Conservation (phyloP, 2,888 invertebrate species). For the Eupithecia centaureata region DNA sequence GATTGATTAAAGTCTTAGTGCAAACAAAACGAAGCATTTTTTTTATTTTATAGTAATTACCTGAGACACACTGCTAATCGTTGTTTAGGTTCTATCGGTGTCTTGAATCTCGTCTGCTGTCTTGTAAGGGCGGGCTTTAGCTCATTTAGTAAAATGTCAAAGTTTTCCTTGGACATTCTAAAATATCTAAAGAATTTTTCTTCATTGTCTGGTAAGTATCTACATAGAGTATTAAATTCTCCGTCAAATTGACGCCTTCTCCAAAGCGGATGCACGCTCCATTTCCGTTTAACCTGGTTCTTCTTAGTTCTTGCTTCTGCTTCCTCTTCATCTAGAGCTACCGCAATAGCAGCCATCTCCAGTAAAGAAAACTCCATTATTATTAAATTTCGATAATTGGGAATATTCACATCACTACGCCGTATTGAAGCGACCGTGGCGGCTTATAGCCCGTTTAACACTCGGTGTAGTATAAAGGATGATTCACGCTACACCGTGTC, state of each 20-base stretch:
- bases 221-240: slow-evolving; percentile 10
- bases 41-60: slow-evolving; percentile 5
- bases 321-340: slow-evolving; percentile 22
- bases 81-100: slow-evolving; percentile 3
- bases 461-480: slow-evolving; percentile 18
- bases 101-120: slow-evolving; percentile 13
- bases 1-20: slow-evolving; percentile 3
- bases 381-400: slow-evolving; percentile 23
- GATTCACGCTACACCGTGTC: slow-evolving; percentile 7
- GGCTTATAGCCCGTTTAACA: slow-evolving; percentile 16
- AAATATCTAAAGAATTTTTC: slow-evolving; percentile 17
- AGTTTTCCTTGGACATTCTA: slow-evolving; percentile 20
- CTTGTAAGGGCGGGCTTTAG: slow-evolving; percentile 18
- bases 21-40: slow-evolving; percentile 3
- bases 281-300: slow-evolving; percentile 19
- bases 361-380: slow-evolving; percentile 26
- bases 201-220: slow-evolving; percentile 14
- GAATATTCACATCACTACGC: slow-evolving; percentile 26
- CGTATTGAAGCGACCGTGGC: slow-evolving; percentile 25
- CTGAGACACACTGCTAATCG: slow-evolving; percentile 2
- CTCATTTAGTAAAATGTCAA: slow-evolving; percentile 16
- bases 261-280: slow-evolving; percentile 10
- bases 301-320: slow-evolving; percentile 21
- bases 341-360: slow-evolving; percentile 24
- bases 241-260: slow-evolving; percentile 4